Conservation (phyloP, 2,797 vertebrate species). For the Aythya fuligula region DNA sequence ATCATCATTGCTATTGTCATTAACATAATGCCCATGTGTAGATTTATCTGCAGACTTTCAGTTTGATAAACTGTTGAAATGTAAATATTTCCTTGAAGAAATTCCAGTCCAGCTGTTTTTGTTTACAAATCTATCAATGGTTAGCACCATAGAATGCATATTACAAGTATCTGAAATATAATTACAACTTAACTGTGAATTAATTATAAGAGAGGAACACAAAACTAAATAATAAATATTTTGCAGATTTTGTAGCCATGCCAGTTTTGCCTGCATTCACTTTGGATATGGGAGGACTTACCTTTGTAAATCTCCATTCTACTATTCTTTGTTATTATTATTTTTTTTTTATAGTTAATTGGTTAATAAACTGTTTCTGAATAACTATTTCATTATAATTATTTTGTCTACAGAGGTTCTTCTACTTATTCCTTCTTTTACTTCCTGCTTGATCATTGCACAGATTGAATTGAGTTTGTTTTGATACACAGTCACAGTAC, state of each 20-base stretch:
- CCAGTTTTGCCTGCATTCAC: constrained; percentile 39
- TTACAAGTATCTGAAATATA: constrained; percentile 78
- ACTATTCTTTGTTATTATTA: constrained; percentile 21
- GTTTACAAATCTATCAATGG: constrained; percentile 85
- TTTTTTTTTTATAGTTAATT: constrained; percentile 27
- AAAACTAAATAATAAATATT: constrained; percentile 76
- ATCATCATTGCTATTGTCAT: constrained; percentile 71
- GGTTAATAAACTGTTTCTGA: constrained; percentile 32
- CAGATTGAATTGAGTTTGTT: constrained; percentile 66
- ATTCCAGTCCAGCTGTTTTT: constrained; percentile 85
- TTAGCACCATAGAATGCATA: constrained; percentile 76
- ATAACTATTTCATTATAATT: constrained; percentile 55
- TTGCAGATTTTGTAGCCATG: constrained; percentile 61
- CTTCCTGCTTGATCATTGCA: constrained; percentile 54
- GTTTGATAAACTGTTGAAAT: constrained; percentile 82
- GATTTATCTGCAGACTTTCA: constrained; percentile 81
- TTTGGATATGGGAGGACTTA: constrained; percentile 50
- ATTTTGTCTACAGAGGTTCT: constrained; percentile 28
- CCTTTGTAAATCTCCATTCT: not conserved
- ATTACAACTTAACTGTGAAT: constrained; percentile 81
- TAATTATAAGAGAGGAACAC: constrained; percentile 75
- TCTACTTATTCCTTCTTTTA: constrained; percentile 36
- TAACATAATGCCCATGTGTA: constrained; percentile 77
- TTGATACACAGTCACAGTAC: constrained; percentile 71
- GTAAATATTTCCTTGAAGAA: constrained; percentile 84